Evolutionary conservation across 2,797 vertebrate genomes (phyloP).

Genomic region (Chelon labrosus): DNA sequence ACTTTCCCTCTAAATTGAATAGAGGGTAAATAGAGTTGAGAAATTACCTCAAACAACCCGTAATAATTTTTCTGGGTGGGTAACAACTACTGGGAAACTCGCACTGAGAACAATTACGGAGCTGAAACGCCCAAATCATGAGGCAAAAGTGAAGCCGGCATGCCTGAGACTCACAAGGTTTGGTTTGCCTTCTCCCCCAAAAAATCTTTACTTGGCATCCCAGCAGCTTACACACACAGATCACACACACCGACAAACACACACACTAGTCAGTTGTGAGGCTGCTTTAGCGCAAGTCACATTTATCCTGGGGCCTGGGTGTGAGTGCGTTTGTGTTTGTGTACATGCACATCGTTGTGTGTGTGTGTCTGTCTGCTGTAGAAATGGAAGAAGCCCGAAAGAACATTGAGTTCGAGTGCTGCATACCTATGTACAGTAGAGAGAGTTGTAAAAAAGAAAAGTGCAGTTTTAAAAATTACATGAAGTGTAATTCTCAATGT

Average conservation of each 20-base stretch:
- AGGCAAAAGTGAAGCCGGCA: conserved; percentile 59
- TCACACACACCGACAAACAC: conserved; percentile 14
- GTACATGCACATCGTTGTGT: not conserved
- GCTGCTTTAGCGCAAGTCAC: conserved; percentile 34
- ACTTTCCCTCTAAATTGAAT: conserved; percentile 54
- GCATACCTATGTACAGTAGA: conserved; percentile 20
- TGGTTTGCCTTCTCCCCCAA: conserved; percentile 25
- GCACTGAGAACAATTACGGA: conserved; percentile 47
- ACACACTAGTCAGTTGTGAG: conserved; percentile 7
- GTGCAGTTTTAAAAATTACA: not conserved
- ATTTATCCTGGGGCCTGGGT: conserved; percentile 28
- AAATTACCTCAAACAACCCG: conserved; percentile 54
- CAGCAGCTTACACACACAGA: conserved; percentile 56
- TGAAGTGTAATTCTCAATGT: too few species aligned
- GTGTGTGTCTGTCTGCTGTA: conserved; percentile 11
- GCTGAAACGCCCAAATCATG: conserved; percentile 59
- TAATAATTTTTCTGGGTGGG: conserved; percentile 51
- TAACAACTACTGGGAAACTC: conserved; percentile 48
- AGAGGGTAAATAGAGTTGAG: conserved; percentile 44
- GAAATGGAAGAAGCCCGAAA: conserved; percentile 19
- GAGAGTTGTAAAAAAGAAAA: not conserved
- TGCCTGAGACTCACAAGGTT: conserved; percentile 53
- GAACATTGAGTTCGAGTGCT: not conserved
- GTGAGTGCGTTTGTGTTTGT: not conserved
- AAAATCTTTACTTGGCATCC: conserved; percentile 50